These are phyloP conservation scores for Trachelus iudaicus DNA, from an alignment of 2,888 invertebrate genomes.

Conservation along the genomic window DNA sequence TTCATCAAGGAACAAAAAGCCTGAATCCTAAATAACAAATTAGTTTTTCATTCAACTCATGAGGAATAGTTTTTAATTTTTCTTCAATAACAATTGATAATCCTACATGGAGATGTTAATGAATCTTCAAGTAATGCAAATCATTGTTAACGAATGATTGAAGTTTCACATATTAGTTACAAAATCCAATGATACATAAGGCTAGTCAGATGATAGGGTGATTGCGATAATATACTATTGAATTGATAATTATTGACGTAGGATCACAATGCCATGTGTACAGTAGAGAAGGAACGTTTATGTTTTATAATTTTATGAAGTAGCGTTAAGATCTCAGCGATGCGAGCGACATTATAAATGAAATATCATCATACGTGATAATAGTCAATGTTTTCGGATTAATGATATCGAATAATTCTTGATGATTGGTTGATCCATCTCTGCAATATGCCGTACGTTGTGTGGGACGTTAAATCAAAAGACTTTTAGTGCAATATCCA, in stretches of 20 bases:
- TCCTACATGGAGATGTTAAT: not conserved
- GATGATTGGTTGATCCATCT: not conserved
- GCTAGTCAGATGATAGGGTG: conserved; percentile 48
- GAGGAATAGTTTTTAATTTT: not conserved
- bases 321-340: not conserved
- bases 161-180: conserved; percentile 8
- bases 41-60: not conserved
- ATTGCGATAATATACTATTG: not conserved
- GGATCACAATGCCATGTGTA: conserved; percentile 36
- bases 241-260: conserved; percentile 17
- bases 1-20: not conserved
- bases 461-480: not conserved
- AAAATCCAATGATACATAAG: conserved; percentile 52
- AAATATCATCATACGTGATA: not conserved
- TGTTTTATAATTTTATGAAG: conserved; percentile 3
- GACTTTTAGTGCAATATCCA: not conserved
- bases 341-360: not conserved
- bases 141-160: conserved; percentile 3
- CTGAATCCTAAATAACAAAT: not conserved
- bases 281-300: conserved; percentile 20
- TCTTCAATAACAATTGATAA: not conserved
- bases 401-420: not conserved
- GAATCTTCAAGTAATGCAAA: not conserved
- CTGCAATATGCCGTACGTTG: not conserved
- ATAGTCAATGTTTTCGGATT: not conserved